Evolutionary conservation across 2,888 invertebrate species (phyloP), one percentile per base, ranked within the genome.

Genomic region (Gari tellinella): DNA sequence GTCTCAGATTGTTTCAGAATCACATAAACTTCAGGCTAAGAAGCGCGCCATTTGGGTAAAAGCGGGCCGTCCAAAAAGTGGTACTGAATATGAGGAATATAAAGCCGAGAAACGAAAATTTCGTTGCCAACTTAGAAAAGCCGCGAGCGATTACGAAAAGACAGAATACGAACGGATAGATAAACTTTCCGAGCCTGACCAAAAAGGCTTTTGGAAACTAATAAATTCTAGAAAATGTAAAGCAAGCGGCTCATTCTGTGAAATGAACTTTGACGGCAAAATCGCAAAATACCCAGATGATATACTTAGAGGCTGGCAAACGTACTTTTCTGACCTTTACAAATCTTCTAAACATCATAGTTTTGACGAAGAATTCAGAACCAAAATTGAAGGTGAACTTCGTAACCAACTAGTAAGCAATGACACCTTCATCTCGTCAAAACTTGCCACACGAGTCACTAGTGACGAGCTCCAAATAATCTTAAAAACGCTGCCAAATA

Each of bases 141-240:
- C 21, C 2, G 21, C 38, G 2, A 15, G 23, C 21, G 40, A 40
- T 4, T 55, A 40, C 21, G 55, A 55, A 55, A n/a, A 40, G 8
- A 23, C 15, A 12, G 55, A 55, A 41, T 10, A 21, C 21, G 21
- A 37, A 19, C 26, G 37, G 3, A 19, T 55, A 10, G 55, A 55
- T 19, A 38, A 40, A 38, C 15, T 55, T 4, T 4, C 19, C 2
- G 55, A 55, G 41, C 12, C 21, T 15, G 55, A 55, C 21, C 55
- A 55, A 55, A 37, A 31, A 8, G 45, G 10, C 15, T 57, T 57
- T 19, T 57, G 57, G 57, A 57, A 57, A 26, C 17, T 15, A 23
- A 17, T 57, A 38, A 43, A 57, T 26, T 10, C 25, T n/a, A 57
- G 26, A 23, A 46, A n/a, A n/a, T n/a, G n/a, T n/a, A n/a, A n/a